These are phyloP conservation scores for Synchiropus splendidus DNA, from an alignment of 2,113 vertebrate species.

Conservation along the genomic window DNA sequence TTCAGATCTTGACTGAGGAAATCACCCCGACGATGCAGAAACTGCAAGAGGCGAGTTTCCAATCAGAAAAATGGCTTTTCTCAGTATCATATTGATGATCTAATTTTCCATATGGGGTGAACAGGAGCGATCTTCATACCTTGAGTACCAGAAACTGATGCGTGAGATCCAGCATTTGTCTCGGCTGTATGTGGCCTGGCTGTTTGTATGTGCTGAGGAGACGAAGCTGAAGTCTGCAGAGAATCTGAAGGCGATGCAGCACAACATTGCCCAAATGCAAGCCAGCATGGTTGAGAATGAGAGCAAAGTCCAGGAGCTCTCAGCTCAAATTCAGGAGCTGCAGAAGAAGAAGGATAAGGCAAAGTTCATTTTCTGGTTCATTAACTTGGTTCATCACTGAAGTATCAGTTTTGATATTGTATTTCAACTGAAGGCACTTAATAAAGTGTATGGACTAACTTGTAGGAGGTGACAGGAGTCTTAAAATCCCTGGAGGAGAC, in stretches of 20 bases:
- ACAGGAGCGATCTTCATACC: conserved; percentile 79
- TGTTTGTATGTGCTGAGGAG: conserved; percentile 82
- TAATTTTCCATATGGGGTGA: not conserved
- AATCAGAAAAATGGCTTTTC: not conserved
- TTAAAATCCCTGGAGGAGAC: conserved; percentile 71
- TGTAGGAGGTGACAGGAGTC: conserved; percentile 72
- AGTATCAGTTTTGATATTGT: no score
- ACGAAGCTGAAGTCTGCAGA: conserved; percentile 68
- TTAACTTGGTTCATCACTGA: no score
- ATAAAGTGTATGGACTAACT: not conserved
- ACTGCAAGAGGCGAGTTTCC: conserved; percentile 76
- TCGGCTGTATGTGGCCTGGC: conserved; percentile 76
- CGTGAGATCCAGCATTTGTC: conserved; percentile 79
- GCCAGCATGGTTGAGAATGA: conserved; percentile 69
- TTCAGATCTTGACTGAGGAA: conserved; percentile 84
- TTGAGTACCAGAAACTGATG: conserved; percentile 87
- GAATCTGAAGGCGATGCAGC: conserved; percentile 73
- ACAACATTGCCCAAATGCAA: conserved; percentile 64
- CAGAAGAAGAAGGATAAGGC: conserved; percentile 81
- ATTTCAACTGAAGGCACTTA: no score
- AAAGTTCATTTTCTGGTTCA: not conserved
- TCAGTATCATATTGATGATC: not conserved
- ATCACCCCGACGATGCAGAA: conserved; percentile 87
- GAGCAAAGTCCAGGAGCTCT: conserved; percentile 67
- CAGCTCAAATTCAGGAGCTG: conserved; percentile 71